A percentile compares a stretch with the other conserved stretches of the same genome.
Evolutionary conservation across 2,113 vertebrate species (phyloP).

Genomic region (Glaucidium brasilianum): DNA sequence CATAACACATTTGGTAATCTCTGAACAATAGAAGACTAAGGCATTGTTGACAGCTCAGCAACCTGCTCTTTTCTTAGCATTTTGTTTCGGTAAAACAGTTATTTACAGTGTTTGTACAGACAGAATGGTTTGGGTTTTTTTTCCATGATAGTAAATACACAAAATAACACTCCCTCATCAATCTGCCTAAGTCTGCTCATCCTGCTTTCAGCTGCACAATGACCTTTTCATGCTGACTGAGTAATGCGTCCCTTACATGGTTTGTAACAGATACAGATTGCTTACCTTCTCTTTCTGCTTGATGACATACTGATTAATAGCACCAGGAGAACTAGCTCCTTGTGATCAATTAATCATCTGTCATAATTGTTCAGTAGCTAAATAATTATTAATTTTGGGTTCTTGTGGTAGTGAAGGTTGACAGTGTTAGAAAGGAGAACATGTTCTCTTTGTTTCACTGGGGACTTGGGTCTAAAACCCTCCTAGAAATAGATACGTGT

Average conservation of each 20-base stretch:
- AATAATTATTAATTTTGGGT: slow-evolving; percentile 74
- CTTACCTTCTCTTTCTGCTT: slow-evolving; percentile 49
- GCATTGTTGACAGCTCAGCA: neutral
- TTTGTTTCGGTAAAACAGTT: neutral
- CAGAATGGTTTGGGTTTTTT: neutral
- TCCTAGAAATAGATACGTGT: neutral
- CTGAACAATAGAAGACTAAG: neutral
- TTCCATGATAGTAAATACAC: slow-evolving; percentile 34
- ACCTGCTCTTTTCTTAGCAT: neutral
- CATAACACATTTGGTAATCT: neutral
- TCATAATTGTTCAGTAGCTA: slow-evolving; percentile 73
- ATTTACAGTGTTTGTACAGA: slow-evolving; percentile 19
- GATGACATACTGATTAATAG: slow-evolving; percentile 73
- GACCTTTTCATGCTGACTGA: slow-evolving; percentile 73
- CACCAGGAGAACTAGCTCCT: slow-evolving; percentile 46
- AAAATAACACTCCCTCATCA: slow-evolving; percentile 63
- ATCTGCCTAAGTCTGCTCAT: slow-evolving; percentile 52
- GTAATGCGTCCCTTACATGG: slow-evolving; percentile 60
- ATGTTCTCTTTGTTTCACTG: neutral
- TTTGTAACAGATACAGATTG: slow-evolving; percentile 72
- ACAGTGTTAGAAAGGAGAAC: slow-evolving; percentile 49
- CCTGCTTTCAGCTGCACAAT: slow-evolving; percentile 32
- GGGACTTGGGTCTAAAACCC: neutral
- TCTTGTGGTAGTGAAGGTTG: slow-evolving; percentile 50
- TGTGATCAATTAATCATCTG: slow-evolving; percentile 75